Base-by-base conservation (phyloP, 2,797 vertebrate species). In the Sebastes steindachneri region DNA sequence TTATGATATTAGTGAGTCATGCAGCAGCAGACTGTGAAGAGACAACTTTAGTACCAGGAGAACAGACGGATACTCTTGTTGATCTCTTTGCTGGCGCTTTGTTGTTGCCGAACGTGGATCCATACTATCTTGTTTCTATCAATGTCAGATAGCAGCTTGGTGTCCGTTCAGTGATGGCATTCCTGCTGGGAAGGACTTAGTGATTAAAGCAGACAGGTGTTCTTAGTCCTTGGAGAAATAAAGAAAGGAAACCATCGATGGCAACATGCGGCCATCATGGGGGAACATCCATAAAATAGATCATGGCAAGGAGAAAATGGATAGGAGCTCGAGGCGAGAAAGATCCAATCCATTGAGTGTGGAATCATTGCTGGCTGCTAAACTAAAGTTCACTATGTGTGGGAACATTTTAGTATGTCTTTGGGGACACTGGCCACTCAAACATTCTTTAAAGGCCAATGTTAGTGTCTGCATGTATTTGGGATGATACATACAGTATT, bases 211-310 rank as follows among this genome's bases (percentile, higher is more conserved):
- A 81, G 93, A 95, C 94, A 94, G 93, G 94, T 95, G 95, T 95
- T 95, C 88, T 93, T 57, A 89, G 92, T 94, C 95, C 94, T 93
- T 68, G 23, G 94, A 95, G 94, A 94, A 95, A 95, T 95, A 95
- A 95, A 95, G 94, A 93, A 87, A 90, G 86, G 85, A 91, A 94
- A 85, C 77, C 92, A 88, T 95, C 90, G 71, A 95, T 95, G 94
- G 89, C 91, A 94, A 95, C 94, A 95, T 90, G 86, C 85, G 17
- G 94, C 92, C 90, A 90, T 94, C 94, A 93, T 93, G 89, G 91
- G 89, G 83, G 87, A 95, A 95, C 94, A 95, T 96, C 95, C 90
- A 96, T 96, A 95, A 93, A 95, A 96, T 95, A 94, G 95, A 96
- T 96, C 93, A 93, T 83, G 85, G 90, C 80, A 26, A 81, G 75